Evolutionary conservation across 2,797 vertebrate genomes (phyloP), one percentile per base, ranked within the genome.

Genomic region (Syndactyla subalaris): DNA sequence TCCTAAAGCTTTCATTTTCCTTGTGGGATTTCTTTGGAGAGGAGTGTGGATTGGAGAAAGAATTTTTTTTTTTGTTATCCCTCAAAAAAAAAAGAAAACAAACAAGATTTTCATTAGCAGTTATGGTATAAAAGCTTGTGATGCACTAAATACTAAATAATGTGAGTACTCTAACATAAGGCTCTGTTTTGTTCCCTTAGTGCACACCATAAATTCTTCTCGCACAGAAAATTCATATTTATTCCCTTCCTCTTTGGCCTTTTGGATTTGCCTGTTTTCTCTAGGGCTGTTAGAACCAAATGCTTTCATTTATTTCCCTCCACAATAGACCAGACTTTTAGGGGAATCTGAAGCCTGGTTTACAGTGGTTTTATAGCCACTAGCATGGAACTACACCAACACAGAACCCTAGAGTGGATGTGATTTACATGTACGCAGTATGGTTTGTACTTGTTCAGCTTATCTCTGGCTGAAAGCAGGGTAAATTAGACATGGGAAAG

Each of bases 231-330:
- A 95, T 92, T 95, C 89, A 78, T 88, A 29, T 36, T 51, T 78
- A 14, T 23, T 91, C 29, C 58, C 36, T 91, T 95, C 73, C 43
- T 85, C 76, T 93, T 83, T 86, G 82, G 73, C 68, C 76, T 93
- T 93, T 86, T 46, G 48, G 66, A 89, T 93, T 96, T 81, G 59
- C 51, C 51, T 81, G 29, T 92, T 92, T 96, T 96, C 90, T 83
- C 48, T 92, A 79, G 30, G 46, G 62, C 68, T 91, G 36, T 95
- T 94, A 84, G 55, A 49, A 88, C 76, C 46, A 84, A 92, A 77
- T 90, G 83, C 78, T 89, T 95, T 91, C 51, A 91, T 89, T 94
- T 95, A 85, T 94, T 97, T 93, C 58, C 41, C 48, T 85, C 46
- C 67, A 52, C 62, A 67, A 19, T 26, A 83, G 78, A 61, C 15